Evolutionary conservation across 2,113 vertebrate genomes (phyloP).

Genomic region (Romanogobio albipinnatus): DNA sequence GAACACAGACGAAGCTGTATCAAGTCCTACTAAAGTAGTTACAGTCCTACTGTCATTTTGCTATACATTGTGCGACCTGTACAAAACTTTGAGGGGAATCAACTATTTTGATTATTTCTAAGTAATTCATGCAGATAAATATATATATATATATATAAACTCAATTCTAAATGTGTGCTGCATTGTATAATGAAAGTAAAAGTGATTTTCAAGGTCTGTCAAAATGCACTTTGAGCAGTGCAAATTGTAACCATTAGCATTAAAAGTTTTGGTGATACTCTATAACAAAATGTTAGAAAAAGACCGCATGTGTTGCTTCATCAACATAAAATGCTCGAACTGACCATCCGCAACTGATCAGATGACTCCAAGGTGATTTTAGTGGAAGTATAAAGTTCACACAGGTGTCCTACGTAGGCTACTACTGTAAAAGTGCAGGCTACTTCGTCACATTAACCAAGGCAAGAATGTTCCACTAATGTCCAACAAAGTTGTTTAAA

Average conservation of each 20-base stretch:
- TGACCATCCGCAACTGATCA: too few relatives aligned
- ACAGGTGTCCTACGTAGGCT: neutral
- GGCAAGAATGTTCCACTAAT: too few relatives aligned
- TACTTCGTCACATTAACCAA: neutral
- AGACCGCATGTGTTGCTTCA: too few relatives aligned
- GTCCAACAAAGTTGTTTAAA: too few relatives aligned
- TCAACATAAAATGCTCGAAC: too few relatives aligned
- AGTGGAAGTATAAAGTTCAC: neutral
- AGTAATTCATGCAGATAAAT: neutral
- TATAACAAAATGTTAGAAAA: neutral
- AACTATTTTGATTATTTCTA: neutral
- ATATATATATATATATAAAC: too few relatives aligned
- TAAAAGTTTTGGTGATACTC: neutral
- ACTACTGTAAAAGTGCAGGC: neutral
- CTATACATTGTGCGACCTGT: neutral
- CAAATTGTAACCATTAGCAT: neutral
- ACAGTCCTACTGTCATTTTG: neutral
- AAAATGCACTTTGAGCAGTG: neutral
- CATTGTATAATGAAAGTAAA: neutral
- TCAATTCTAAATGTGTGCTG: neutral
- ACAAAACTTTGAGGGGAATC: neutral
- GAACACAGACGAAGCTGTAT: neutral
- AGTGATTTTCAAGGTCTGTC: neutral
- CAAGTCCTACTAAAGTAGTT: neutral
- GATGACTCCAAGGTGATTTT: neutral